Conservation (phyloP, 2,113 vertebrate species). For the Eublepharis macularius region DNA sequence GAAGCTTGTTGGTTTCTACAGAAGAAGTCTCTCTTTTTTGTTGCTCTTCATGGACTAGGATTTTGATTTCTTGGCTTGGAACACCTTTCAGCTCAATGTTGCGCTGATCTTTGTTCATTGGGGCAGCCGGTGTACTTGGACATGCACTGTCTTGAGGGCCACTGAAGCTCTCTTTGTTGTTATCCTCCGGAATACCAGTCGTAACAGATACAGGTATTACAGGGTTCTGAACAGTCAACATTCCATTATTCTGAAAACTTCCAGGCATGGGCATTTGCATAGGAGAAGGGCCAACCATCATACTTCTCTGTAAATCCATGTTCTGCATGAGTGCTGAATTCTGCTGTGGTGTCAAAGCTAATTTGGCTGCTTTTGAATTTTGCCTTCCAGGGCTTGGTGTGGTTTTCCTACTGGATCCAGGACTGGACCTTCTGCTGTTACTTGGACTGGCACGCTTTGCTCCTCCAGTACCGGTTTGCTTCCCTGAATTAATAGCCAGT, state of each 20-base stretch:
- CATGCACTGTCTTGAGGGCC: conserved; percentile 76
- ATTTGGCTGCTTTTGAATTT: conserved; percentile 87
- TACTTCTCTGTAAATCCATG: conserved; percentile 81
- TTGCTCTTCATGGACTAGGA: conserved; percentile 77
- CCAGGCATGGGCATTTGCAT: conserved; percentile 76
- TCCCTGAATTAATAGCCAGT: conserved; percentile 84
- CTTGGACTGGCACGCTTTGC: conserved; percentile 94
- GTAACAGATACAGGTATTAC: conserved; percentile 67
- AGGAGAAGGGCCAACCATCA: conserved; percentile 81
- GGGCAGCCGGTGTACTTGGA: conserved; percentile 71
- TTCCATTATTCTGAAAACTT: conserved; percentile 75
- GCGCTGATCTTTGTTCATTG: conserved; percentile 80
- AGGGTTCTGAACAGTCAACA: conserved; percentile 78
- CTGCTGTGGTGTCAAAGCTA: conserved; percentile 79
- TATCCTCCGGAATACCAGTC: conserved; percentile 75
- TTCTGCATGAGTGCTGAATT: conserved; percentile 82
- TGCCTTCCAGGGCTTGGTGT: conserved; percentile 95
- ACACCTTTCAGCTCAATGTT: conserved; percentile 77
- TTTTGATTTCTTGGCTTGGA: conserved; percentile 81
- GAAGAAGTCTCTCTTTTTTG: conserved; percentile 73
- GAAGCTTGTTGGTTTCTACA: conserved; percentile 69
- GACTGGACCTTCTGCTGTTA: conserved; percentile 92
- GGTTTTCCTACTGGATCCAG: conserved; percentile 91
- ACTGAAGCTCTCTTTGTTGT: conserved; percentile 77
- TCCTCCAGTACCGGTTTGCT: conserved; percentile 81